Evolutionary conservation across 2,888 invertebrate species (phyloP).

Genomic region (Coelopa pilipes): DNA sequence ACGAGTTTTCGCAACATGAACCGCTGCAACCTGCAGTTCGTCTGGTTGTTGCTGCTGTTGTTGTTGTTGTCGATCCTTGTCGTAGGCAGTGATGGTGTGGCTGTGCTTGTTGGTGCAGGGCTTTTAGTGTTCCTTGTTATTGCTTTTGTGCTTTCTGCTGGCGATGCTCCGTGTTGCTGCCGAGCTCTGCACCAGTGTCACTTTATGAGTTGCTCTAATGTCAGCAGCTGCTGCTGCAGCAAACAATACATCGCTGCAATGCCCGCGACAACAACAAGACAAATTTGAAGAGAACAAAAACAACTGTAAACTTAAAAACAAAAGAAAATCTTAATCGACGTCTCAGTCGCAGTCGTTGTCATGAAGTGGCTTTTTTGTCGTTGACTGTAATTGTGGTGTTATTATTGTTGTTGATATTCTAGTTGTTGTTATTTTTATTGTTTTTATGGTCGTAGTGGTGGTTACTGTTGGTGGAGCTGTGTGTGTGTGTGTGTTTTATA

Average conservation of each 20-base stretch:
- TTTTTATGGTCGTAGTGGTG: background rate
- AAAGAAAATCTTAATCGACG: no score
- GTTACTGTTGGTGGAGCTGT: background rate
- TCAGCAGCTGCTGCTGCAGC: background rate
- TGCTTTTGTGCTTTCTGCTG: background rate
- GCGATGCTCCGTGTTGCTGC: background rate
- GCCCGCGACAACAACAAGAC: background rate
- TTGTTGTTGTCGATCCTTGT: background rate
- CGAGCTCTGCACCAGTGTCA: background rate
- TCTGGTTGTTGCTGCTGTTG: background rate
- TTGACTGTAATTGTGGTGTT: background rate
- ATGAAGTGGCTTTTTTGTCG: no score
- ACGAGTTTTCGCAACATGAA: background rate
- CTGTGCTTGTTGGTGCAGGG: no score
- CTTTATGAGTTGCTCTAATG: constrained; percentile 16
- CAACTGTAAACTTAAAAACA: no score
- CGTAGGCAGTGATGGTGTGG: no score
- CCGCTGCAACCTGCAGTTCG: background rate
- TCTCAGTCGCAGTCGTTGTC: no score
- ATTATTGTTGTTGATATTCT: constrained; percentile 6
- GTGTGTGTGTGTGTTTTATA: constrained; percentile 6
- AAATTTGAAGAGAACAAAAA: background rate
- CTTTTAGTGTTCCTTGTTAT: background rate
- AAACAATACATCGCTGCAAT: constrained; percentile 1
- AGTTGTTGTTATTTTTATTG: constrained; percentile 6